Evolutionary conservation across 1,140 invertebrate species (phyloP).

Genomic region (Ditylenchus dipsaci): DNA sequence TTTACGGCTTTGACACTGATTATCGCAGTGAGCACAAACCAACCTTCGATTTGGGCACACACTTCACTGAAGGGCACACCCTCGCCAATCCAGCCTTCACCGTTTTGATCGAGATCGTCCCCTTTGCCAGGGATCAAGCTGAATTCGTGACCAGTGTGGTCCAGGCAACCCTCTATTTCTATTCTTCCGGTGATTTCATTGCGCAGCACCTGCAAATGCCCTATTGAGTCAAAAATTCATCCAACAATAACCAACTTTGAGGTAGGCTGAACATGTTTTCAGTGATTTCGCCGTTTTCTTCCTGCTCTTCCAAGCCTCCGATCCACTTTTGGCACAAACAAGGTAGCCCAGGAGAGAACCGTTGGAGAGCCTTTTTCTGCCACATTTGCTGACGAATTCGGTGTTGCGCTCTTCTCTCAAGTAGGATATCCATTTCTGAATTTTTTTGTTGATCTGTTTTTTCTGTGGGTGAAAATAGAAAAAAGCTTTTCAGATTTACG

Average conservation of each 20-base stretch:
- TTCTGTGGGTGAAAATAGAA: neutral
- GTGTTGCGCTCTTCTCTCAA: constrained; percentile 8
- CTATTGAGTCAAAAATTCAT: neutral
- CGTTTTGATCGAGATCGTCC: neutral
- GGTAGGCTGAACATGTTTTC: constrained; percentile 15
- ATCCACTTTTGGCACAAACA: constrained; percentile 11
- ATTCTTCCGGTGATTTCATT: constrained; percentile 14
- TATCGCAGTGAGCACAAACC: too few species aligned
- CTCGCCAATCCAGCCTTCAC: neutral
- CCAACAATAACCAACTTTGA: constrained; percentile 9
- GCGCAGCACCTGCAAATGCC: constrained; percentile 12
- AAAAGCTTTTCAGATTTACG: neutral
- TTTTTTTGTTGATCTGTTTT: neutral
- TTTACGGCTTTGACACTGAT: too few species aligned
- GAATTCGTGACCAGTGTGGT: constrained; percentile 17
- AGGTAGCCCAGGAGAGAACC: constrained; percentile 12
- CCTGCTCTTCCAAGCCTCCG: neutral
- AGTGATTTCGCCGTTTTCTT: constrained; percentile 19
- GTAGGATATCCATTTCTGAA: constrained; percentile 16
- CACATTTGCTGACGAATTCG: constrained; percentile 23
- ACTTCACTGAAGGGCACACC: constrained; percentile 10
- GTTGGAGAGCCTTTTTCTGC: constrained; percentile 14
- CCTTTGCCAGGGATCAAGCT: neutral
- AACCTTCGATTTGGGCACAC: constrained; percentile 3
- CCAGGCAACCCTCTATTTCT: constrained; percentile 14